Evolutionary conservation across 2,797 vertebrate genomes (phyloP).

Genomic region (Kryptolebias ocellatus): DNA sequence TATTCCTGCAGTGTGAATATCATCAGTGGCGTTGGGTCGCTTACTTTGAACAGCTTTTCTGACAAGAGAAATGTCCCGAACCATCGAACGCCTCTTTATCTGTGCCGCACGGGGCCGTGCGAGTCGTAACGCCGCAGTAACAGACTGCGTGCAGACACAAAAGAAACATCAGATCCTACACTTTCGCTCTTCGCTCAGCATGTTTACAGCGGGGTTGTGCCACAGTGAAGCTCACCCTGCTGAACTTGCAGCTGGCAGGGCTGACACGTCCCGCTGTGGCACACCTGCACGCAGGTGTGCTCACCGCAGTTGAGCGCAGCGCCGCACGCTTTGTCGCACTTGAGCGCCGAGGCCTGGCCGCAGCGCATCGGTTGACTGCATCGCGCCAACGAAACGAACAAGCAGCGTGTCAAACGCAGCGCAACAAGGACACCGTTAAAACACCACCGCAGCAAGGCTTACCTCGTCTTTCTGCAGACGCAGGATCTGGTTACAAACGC

Average conservation of each 20-base stretch:
- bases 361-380: conserved; percentile 94
- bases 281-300: conserved; percentile 90
- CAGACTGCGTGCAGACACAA: conserved; percentile 80
- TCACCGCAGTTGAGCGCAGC: conserved; percentile 89
- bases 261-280: conserved; percentile 89
- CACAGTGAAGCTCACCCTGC: conserved; percentile 83
- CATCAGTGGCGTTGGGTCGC: conserved; percentile 23
- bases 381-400: conserved; percentile 25
- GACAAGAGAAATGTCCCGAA: conserved; percentile 90
- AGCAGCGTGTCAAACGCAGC: background rate
- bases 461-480: conserved; percentile 94
- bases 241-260: conserved; percentile 89
- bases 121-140: conserved; percentile 87
- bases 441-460: conserved; percentile 12
- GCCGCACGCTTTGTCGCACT: conserved; percentile 88
- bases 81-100: conserved; percentile 87
- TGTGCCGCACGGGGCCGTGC: conserved; percentile 89
- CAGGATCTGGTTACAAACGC: conserved; percentile 94
- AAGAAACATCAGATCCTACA: background rate
- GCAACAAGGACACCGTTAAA: background rate
- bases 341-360: conserved; percentile 87
- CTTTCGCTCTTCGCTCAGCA: background rate
- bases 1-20: background rate
- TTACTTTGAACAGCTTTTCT: conserved; percentile 93
- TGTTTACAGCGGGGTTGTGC: background rate